phyloP scores from a whole-genome alignment of 1,140 invertebrate species.

The Ctenoplectra terminalis region DNA sequence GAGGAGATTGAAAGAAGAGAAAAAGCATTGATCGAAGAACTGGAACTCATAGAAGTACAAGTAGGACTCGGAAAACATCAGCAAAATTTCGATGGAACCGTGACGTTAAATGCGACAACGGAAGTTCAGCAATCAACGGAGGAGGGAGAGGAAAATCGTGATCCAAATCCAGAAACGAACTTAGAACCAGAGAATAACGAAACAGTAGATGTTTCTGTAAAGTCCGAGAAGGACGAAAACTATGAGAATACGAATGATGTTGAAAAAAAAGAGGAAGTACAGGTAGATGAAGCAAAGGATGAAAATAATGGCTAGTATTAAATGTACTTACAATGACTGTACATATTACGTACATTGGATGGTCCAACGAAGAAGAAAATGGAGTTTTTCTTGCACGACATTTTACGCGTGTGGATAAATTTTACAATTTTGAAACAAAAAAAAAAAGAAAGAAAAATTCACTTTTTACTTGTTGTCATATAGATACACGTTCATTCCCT shows the following conservation, averaged over 20 bases:
- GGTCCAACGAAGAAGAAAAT: conserved; percentile 49
- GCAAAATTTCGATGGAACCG: conserved; percentile 68
- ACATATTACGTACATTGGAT: conserved; percentile 69
- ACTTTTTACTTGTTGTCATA: conserved; percentile 43
- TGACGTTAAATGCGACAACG: conserved; percentile 39
- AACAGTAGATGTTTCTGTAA: conserved; percentile 43
- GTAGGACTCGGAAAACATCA: conserved; percentile 74
- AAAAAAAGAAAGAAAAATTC: conserved; percentile 1
- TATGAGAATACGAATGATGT: conserved; percentile 64
- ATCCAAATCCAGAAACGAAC: conserved; percentile 81
- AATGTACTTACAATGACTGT: conserved; percentile 68
- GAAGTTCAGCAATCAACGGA: conserved; percentile 67
- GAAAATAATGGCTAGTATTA: conserved; percentile 78
- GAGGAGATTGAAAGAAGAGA: conserved; percentile 83
- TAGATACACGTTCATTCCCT: conserved; percentile 37
- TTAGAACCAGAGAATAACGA: conserved; percentile 50
- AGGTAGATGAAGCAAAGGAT: conserved; percentile 66
- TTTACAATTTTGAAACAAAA: conserved; percentile 39
- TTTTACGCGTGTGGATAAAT: conserved; percentile 23
- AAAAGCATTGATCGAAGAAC: conserved; percentile 81
- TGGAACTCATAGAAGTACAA: conserved; percentile 78
- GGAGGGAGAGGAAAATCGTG: conserved; percentile 79
- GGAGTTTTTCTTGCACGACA: conserved; percentile 45
- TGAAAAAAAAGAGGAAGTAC: conserved; percentile 62
- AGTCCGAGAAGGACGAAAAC: conserved; percentile 67